Evolutionary conservation across 2,797 vertebrate genomes (phyloP).

Genomic region (Centropyge bicolor): DNA sequence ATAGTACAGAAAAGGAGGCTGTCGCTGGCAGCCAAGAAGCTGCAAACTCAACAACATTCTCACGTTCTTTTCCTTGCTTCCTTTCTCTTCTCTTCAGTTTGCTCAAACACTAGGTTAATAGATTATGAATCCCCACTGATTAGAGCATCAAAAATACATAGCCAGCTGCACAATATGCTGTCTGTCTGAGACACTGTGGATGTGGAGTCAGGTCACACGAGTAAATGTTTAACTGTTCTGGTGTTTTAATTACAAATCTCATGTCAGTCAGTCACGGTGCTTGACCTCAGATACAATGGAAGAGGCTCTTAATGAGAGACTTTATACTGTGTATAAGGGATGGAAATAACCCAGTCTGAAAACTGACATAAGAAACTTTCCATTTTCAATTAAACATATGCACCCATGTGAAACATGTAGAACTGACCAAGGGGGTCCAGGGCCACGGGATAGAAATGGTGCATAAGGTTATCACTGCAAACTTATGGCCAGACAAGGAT

Average conservation of each 20-base stretch:
- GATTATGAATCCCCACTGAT: conserved; percentile 34
- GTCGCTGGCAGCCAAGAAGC: conserved; percentile 12
- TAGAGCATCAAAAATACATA: conserved; percentile 20
- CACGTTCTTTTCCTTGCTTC: conserved; percentile 1
- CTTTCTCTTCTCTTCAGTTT: conserved; percentile 24
- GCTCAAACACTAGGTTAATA: conserved; percentile 28
- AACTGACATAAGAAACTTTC: neutral
- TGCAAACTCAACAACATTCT: conserved; percentile 27
- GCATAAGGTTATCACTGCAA: neutral
- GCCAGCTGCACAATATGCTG: neutral
- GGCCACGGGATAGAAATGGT: neutral
- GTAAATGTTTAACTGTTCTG: neutral
- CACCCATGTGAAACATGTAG: too few relatives aligned
- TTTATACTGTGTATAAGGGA: neutral
- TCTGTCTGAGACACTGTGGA: conserved; percentile 23
- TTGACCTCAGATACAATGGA: neutral
- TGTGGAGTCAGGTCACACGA: neutral
- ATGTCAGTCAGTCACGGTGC: neutral
- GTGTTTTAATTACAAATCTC: neutral
- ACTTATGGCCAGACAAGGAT: neutral
- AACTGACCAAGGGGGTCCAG: neutral
- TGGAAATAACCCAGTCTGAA: neutral
- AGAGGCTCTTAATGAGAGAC: neutral
- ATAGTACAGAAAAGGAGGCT: conserved; percentile 19
- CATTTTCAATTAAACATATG: neutral